Percentiles rank a stretch among this genome's conserved stretches.
Evolutionary conservation across 2,888 invertebrate genomes (phyloP).

Genomic region (Electrophaes corylata): DNA sequence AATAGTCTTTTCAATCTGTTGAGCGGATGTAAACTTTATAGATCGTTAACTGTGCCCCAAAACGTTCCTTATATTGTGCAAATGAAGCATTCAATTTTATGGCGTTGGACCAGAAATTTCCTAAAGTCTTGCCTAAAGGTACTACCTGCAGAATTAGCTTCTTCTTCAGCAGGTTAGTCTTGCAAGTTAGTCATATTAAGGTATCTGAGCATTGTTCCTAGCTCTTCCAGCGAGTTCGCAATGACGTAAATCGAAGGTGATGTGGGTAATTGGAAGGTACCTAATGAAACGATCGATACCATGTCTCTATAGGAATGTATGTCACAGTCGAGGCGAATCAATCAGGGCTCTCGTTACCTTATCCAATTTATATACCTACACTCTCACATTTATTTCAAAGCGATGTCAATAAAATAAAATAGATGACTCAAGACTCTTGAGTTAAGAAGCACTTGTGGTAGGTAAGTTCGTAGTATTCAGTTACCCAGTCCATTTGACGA

Average conservation of each 20-base stretch:
- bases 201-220: too few relatives aligned
- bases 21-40: conserved; percentile 47
- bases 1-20: conserved; percentile 38
- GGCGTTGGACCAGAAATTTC: conserved; percentile 15
- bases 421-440: neutral
- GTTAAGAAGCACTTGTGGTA: neutral
- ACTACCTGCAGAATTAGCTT: neutral
- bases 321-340: conserved; percentile 11
- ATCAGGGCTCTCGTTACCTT: neutral
- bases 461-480: neutral
- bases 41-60: conserved; percentile 50
- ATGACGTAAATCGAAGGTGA: too few relatives aligned
- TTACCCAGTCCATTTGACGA: too few relatives aligned
- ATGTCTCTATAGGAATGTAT: conserved; percentile 3
- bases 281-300: conserved; percentile 7
- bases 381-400: neutral
- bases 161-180: too few relatives aligned
- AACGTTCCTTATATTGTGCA: conserved; percentile 48
- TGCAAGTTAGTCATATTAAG: too few relatives aligned
- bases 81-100: conserved; percentile 46
- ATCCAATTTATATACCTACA: neutral
- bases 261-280: conserved; percentile 1
- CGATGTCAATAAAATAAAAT: neutral
- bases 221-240: too few relatives aligned
- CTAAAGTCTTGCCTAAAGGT: conserved; percentile 1